phyloP scores from a whole-genome alignment of 2,888 invertebrate species.

The Crocallis elinguaria region DNA sequence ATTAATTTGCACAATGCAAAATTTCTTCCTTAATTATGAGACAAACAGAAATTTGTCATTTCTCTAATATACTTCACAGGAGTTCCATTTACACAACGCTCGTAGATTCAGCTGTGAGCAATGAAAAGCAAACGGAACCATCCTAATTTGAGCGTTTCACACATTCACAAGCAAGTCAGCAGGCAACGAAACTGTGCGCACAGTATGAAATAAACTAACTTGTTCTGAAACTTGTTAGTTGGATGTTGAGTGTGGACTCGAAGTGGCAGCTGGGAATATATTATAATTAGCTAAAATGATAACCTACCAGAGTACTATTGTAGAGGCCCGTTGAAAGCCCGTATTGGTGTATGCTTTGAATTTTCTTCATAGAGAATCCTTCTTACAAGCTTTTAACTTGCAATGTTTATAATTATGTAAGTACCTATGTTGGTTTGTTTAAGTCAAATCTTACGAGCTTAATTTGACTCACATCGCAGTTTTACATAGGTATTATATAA shows the following conservation, averaged over 20 bases:
- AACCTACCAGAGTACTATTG: no score
- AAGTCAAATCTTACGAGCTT: no score
- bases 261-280: background rate
- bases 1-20: no score
- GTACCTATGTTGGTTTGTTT: no score
- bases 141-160: slow-evolving; percentile 22
- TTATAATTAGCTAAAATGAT: background rate
- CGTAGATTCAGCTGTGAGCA: background rate
- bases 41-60: background rate
- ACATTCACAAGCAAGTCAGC: slow-evolving; percentile 6
- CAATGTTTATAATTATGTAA: no score
- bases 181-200: slow-evolving; percentile 7
- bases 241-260: background rate
- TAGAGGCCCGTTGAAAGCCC: no score
- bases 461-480: no score
- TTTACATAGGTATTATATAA: no score
- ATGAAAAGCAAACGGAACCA: slow-evolving; percentile 6
- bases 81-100: background rate
- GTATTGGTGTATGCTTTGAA: no score
- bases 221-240: background rate
- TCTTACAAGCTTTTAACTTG: no score
- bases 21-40: background rate
- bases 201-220: slow-evolving; percentile 5
- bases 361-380: no score
- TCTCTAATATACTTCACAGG: background rate